A percentile compares a stretch with the other conserved stretches of the same genome.
Evolutionary conservation across 2,113 vertebrate species (phyloP).

Genomic region (Dromas ardeola): DNA sequence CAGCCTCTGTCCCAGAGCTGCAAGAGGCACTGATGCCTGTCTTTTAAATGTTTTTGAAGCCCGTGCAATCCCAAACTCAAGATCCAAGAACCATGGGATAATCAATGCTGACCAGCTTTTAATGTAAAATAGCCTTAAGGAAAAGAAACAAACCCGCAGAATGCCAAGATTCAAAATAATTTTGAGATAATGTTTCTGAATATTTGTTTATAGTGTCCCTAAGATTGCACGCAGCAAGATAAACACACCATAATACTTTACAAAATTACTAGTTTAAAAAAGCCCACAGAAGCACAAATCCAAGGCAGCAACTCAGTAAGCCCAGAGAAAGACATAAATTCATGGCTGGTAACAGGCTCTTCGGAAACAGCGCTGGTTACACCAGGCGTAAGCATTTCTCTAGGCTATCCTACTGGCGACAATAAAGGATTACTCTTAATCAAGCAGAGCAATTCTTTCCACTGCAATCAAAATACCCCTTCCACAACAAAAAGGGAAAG

Average conservation of each 20-base stretch:
- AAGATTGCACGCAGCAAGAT: not conserved
- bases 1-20: not conserved
- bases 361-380: accelerated
- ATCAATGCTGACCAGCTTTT: not conserved
- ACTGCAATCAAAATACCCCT: not conserved
- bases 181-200: not conserved
- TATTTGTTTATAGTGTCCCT: not conserved
- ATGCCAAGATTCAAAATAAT: not conserved
- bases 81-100: not conserved
- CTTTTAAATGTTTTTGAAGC: not conserved
- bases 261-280: not conserved
- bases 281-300: not conserved
- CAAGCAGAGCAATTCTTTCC: not conserved
- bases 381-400: not conserved
- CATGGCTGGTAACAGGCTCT: accelerated
- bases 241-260: not conserved
- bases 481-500: not conserved
- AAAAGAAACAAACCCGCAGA: not conserved
- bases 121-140: not conserved
- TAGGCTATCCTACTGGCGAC: not conserved
- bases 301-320: not conserved
- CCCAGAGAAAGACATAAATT: not conserved
- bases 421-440: not conserved
- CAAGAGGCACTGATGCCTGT: not conserved
- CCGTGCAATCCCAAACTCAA: not conserved